phyloP scores from a whole-genome alignment of 2,797 vertebrate genomes.

The Fistularia commersonii region DNA sequence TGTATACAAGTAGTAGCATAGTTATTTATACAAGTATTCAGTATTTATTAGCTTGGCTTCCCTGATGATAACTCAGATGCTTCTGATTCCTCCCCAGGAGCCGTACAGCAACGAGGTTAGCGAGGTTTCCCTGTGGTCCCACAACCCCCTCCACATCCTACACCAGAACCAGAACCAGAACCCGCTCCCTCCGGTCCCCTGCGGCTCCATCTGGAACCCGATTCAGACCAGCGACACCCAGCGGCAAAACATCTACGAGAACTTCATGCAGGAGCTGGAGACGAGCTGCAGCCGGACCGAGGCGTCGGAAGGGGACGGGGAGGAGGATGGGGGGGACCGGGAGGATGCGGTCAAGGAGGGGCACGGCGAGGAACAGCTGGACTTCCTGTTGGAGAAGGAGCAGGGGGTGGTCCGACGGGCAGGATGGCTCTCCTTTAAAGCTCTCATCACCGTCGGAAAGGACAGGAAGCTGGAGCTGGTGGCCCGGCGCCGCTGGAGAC shows the following conservation, averaged over 20 bases:
- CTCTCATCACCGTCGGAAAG: slow-evolving; percentile 85
- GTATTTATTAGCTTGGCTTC: no score
- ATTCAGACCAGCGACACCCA: slow-evolving; percentile 57
- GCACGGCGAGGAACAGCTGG: slow-evolving; percentile 79
- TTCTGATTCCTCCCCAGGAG: slow-evolving; percentile 70
- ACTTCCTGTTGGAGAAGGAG: slow-evolving; percentile 86
- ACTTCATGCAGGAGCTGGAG: slow-evolving; percentile 91
- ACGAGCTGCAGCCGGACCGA: slow-evolving; percentile 70
- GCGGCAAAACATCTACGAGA: slow-evolving; percentile 86
- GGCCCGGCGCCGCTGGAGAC: slow-evolving; percentile 85
- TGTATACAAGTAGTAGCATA: no score
- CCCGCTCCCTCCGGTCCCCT: slow-evolving; percentile 54
- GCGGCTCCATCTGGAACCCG: slow-evolving; percentile 51
- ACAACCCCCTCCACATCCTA: slow-evolving; percentile 69
- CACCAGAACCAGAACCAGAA: slow-evolving; percentile 65
- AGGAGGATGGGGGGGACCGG: slow-evolving; percentile 49
- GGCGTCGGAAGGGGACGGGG: slow-evolving; percentile 54
- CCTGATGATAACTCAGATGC: no score
- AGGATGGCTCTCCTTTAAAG: slow-evolving; percentile 91
- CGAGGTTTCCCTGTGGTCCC: slow-evolving; percentile 50
- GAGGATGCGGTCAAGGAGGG: slow-evolving; percentile 37
- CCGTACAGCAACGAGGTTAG: slow-evolving; percentile 72
- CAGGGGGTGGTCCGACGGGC: slow-evolving; percentile 89
- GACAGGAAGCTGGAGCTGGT: slow-evolving; percentile 89
- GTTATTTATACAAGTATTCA: no score